phyloP scores from a whole-genome alignment of 2,113 vertebrate species.

The Dolichotis patagonum region DNA sequence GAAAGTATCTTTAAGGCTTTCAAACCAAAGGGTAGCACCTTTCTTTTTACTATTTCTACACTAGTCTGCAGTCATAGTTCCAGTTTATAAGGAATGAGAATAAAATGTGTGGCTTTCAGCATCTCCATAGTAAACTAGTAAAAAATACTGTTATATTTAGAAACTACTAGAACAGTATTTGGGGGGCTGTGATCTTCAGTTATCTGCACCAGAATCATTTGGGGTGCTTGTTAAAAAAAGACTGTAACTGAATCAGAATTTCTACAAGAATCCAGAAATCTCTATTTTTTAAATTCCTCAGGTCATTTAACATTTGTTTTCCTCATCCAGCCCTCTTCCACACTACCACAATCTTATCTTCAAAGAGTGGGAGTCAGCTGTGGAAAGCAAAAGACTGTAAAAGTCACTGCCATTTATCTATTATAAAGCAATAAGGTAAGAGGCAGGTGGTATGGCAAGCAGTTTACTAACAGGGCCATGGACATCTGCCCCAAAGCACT shows the following conservation, averaged over 20 bases:
- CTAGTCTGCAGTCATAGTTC: not conserved
- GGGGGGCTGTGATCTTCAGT: not conserved
- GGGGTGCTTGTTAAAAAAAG: not conserved
- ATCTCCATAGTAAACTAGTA: not conserved
- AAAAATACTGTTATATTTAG: not conserved
- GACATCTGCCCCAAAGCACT: not conserved
- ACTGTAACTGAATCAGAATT: not conserved
- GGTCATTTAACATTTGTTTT: not conserved
- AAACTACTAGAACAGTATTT: not conserved
- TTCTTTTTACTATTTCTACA: conserved; percentile 2
- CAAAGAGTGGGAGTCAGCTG: not conserved
- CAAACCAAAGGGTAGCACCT: not conserved
- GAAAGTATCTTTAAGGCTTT: not conserved
- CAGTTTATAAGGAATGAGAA: not conserved
- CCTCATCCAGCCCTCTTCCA: not conserved
- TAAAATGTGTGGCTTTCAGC: not conserved
- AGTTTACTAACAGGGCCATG: not conserved
- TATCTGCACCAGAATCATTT: not conserved
- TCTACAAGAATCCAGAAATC: not conserved
- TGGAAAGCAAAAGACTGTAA: not conserved
- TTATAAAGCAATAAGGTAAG: not conserved
- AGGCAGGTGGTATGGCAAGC: not conserved
- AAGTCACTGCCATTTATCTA: not conserved
- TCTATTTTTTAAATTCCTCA: not conserved
- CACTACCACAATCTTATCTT: not conserved